These are phyloP conservation scores for Corydoras maculifer DNA, from an alignment of 2,113 vertebrate genomes.

Conservation along the genomic window DNA sequence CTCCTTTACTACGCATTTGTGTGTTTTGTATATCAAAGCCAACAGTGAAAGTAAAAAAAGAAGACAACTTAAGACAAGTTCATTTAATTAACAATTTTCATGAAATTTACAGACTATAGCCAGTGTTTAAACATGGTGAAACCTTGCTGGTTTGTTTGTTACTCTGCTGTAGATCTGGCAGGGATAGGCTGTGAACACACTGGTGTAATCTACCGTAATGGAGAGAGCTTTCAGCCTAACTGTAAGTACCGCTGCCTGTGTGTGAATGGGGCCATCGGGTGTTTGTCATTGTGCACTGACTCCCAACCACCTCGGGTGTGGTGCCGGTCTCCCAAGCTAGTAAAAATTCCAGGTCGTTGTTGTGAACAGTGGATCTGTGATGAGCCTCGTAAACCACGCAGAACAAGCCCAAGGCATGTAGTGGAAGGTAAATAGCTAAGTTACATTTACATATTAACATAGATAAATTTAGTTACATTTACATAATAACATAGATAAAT, in stretches of 20 bases:
- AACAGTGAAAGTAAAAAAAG: no score
- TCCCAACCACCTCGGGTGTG: conserved; percentile 84
- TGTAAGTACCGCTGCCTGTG: conserved; percentile 96
- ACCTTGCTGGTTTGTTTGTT: conserved; percentile 1
- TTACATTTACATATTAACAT: neutral
- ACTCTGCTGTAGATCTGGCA: conserved; percentile 73
- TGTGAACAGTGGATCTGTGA: conserved; percentile 94
- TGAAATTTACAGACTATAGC: no score
- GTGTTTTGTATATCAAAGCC: no score
- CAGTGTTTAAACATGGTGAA: neutral
- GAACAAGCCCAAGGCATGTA: conserved; percentile 75
- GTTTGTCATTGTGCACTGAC: conserved; percentile 76
- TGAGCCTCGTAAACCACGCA: conserved; percentile 76
- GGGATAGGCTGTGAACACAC: conserved; percentile 89
- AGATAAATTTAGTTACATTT: neutral
- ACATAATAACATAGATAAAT: neutral
- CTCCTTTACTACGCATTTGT: no score
- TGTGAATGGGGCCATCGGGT: conserved; percentile 87
- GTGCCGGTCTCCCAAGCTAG: conserved; percentile 78
- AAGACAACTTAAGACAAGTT: no score
- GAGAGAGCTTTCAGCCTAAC: conserved; percentile 89
- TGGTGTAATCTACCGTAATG: conserved; percentile 84
- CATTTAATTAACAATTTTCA: no score
- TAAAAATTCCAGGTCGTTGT: conserved; percentile 80
- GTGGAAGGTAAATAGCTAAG: conserved; percentile 63